phyloP scores from a whole-genome alignment of 2,888 invertebrate species.

The Xestia c-nigrum region DNA sequence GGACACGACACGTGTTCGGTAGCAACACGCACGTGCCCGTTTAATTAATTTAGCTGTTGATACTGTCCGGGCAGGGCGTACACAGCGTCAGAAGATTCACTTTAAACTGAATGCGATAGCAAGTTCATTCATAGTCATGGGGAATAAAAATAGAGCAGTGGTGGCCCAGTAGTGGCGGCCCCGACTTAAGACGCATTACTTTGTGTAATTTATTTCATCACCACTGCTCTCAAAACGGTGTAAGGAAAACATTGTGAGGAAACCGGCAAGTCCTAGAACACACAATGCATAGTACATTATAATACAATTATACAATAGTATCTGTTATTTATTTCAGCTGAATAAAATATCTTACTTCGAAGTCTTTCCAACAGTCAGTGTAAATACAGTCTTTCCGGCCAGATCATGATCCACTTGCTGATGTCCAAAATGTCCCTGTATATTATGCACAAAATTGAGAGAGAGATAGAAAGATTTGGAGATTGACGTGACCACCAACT shows the following conservation, averaged over 20 bases:
- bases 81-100: conserved; percentile 33
- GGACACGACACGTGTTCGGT: conserved; percentile 70
- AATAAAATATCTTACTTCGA: background rate
- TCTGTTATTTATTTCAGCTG: background rate
- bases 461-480: background rate
- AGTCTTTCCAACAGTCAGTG: background rate
- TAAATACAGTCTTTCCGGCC: background rate
- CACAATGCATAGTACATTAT: too few relatives aligned
- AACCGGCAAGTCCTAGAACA: too few relatives aligned
- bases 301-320: background rate
- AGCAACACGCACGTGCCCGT: conserved; percentile 73
- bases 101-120: background rate
- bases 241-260: too few relatives aligned
- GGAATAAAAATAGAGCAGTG: background rate
- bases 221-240: too few relatives aligned
- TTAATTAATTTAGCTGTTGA: conserved; percentile 81
- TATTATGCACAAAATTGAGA: too few relatives aligned
- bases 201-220: too few relatives aligned
- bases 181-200: too few relatives aligned
- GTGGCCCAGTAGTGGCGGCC: too few relatives aligned
- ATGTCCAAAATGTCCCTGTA: background rate
- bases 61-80: conserved; percentile 51
- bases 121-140: background rate
- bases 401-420: background rate
- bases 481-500: background rate